Conservation (phyloP, 2,888 invertebrate genomes). For the Anthoptus insignis region DNA sequence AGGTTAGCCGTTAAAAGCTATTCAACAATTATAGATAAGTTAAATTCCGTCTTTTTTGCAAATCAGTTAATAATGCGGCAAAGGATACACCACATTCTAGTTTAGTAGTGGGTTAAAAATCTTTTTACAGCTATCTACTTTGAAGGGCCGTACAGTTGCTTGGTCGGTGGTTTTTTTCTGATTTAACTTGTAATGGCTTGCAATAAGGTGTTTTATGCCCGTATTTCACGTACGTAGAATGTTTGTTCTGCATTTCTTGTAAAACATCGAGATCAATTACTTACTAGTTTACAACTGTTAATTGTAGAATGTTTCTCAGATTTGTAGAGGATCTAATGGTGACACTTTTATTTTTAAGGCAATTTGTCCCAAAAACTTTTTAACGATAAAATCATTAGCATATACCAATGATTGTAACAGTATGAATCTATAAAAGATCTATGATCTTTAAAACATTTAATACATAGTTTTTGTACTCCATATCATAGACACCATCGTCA, state of each 20-base stretch:
- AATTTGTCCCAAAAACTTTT: too few species aligned
- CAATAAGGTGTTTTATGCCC: conserved; percentile 12
- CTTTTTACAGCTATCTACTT: conserved; percentile 23
- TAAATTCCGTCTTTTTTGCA: not conserved
- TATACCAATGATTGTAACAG: too few species aligned
- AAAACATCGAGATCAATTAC: not conserved
- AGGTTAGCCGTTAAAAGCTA: not conserved
- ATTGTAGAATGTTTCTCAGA: too few species aligned
- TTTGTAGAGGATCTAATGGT: too few species aligned
- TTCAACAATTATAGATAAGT: not conserved
- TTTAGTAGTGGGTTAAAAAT: conserved; percentile 4
- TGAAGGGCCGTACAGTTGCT: conserved; percentile 10
- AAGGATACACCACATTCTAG: not conserved
- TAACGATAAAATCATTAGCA: too few species aligned
- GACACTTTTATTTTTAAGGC: too few species aligned
- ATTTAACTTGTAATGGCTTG: conserved; percentile 6
- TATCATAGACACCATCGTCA: too few species aligned
- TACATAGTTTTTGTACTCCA: too few species aligned
- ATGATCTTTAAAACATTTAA: too few species aligned
- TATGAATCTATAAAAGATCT: too few species aligned
- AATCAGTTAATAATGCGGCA: not conserved
- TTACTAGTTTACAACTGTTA: not conserved
- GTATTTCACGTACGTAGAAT: conserved; percentile 2
- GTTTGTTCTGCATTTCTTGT: conserved; percentile 12
- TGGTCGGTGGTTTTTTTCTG: conserved; percentile 20